Conservation (phyloP, 2,888 invertebrate genomes). For the Harpagoxenus sublaevis region DNA sequence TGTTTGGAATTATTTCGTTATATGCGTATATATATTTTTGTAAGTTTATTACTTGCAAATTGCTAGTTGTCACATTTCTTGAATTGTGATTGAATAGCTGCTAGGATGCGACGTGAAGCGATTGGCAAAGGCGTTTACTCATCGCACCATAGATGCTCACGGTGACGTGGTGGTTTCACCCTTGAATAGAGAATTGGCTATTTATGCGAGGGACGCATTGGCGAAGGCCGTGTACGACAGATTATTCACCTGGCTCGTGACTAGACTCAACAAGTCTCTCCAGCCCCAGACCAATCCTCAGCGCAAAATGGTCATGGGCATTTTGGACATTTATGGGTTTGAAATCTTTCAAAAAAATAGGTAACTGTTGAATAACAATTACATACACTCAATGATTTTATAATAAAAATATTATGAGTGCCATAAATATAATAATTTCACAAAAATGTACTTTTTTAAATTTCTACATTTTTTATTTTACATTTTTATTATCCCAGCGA, state of each 20-base stretch:
- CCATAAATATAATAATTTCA: conserved; percentile 2
- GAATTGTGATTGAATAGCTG: conserved; percentile 87
- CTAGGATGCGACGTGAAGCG: conserved; percentile 90
- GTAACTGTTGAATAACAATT: conserved; percentile 84
- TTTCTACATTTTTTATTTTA: background rate
- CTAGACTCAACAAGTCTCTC: conserved; percentile 92
- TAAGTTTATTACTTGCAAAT: background rate
- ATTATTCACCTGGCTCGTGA: conserved; percentile 96
- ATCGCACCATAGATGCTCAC: conserved; percentile 95
- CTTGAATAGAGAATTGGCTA: conserved; percentile 92
- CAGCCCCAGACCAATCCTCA: conserved; percentile 88
- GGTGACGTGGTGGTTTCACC: conserved; percentile 94
- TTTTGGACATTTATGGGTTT: conserved; percentile 97
- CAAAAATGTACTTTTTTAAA: background rate
- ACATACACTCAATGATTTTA: background rate
- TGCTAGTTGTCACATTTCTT: background rate
- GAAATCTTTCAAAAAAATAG: conserved; percentile 97
- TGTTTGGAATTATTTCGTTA: conserved; percentile 8
- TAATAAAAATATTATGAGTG: background rate
- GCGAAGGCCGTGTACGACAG: conserved; percentile 97
- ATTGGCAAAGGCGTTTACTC: conserved; percentile 92
- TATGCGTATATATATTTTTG: background rate
- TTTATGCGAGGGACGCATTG: conserved; percentile 95
- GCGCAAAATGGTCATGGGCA: conserved; percentile 93
- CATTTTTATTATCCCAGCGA: background rate